A percentile compares a stretch with the other conserved stretches of the same genome.
Evolutionary conservation across 2,888 invertebrate species (phyloP).

Genomic region (Mamestra brassicae): DNA sequence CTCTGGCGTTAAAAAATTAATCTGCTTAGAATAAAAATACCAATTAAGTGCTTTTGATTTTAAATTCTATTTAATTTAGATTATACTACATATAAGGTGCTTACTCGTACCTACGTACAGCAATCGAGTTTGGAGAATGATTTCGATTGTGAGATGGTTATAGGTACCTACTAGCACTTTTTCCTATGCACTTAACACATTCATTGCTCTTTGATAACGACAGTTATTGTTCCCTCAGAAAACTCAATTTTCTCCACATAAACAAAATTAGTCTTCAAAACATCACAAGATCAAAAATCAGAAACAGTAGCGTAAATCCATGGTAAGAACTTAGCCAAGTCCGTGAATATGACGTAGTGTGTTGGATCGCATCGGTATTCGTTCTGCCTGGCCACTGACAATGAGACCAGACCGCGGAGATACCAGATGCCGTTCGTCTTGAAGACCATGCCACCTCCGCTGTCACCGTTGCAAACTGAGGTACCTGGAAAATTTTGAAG

Average conservation of each 20-base stretch:
- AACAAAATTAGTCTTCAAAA: conserved; percentile 54
- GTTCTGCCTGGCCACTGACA: conserved; percentile 91
- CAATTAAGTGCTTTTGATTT: too few species aligned
- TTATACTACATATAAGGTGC: too few species aligned
- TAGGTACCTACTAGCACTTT: background rate
- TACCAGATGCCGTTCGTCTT: conserved; percentile 82
- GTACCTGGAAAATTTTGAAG: conserved; percentile 82
- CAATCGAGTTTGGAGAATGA: too few species aligned
- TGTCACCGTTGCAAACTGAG: conserved; percentile 91
- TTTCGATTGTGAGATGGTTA: background rate
- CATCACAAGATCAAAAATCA: conserved; percentile 65
- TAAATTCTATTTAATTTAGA: too few species aligned
- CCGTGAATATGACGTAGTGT: conserved; percentile 92
- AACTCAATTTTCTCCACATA: background rate
- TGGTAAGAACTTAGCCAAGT: conserved; percentile 90
- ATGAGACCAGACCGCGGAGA: conserved; percentile 90
- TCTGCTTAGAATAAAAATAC: too few species aligned
- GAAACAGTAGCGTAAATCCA: conserved; percentile 85
- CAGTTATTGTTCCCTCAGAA: background rate
- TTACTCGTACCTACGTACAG: background rate
- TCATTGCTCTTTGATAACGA: background rate
- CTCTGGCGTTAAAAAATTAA: too few species aligned
- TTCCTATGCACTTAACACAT: background rate
- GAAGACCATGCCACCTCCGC: conserved; percentile 90
- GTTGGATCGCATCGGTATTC: conserved; percentile 91